Evolutionary conservation across 2,888 invertebrate genomes (phyloP).

Genomic region (Shargacucullia verbasci): DNA sequence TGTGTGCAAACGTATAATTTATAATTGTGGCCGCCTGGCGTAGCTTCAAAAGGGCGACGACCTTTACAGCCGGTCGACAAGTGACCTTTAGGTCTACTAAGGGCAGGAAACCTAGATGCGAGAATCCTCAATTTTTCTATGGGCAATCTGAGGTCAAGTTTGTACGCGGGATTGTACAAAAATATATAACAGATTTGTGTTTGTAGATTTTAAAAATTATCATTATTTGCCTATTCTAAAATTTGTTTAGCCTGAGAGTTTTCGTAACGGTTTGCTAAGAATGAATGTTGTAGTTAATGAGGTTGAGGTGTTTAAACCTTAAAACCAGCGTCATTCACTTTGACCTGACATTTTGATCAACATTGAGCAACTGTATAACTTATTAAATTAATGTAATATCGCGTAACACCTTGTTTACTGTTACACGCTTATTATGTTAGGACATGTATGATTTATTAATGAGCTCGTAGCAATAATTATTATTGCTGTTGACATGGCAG

Average conservation of each 20-base stretch:
- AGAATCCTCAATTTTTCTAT: conserved; percentile 45
- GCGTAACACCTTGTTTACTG: conserved; percentile 9
- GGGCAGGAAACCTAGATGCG: conserved; percentile 55
- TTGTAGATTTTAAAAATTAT: background rate
- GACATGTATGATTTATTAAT: conserved; percentile 1
- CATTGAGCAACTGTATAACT: conserved; percentile 17
- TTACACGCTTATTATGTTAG: conserved; percentile 7
- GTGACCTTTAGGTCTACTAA: conserved; percentile 78
- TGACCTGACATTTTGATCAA: conserved; percentile 48
- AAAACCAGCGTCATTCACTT: conserved; percentile 9
- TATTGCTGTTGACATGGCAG: no score
- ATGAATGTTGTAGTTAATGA: conserved; percentile 13
- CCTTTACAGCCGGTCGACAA: conserved; percentile 76
- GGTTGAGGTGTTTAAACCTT: conserved; percentile 19
- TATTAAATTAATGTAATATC: conserved; percentile 25
- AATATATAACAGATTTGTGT: background rate
- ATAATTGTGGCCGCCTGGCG: conserved; percentile 56
- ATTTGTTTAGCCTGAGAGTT: conserved; percentile 8
- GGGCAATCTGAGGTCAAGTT: conserved; percentile 34
- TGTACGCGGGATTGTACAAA: background rate
- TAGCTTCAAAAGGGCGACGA: conserved; percentile 72
- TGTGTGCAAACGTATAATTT: conserved; percentile 59
- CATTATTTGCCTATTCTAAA: background rate
- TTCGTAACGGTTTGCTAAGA: conserved; percentile 10
- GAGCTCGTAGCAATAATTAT: background rate